These are phyloP conservation scores for Osedax frankpressi DNA, from an alignment of 2,888 invertebrate genomes.

Conservation along the genomic window DNA sequence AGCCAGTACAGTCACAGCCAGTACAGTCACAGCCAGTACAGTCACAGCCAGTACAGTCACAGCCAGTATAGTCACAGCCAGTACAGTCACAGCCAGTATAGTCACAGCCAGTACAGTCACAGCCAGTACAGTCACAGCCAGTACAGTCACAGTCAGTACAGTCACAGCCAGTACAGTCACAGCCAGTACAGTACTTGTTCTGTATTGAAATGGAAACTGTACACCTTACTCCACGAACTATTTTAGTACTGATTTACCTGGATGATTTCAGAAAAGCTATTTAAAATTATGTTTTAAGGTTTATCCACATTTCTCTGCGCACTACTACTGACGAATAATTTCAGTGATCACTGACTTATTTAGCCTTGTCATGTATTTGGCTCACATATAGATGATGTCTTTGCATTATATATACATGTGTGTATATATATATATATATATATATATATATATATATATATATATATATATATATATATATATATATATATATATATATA, in stretches of 20 bases:
- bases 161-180: background rate
- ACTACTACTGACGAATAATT: too few species aligned
- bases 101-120: background rate
- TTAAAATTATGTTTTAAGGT: too few species aligned
- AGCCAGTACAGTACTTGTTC: background rate
- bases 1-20: too few species aligned
- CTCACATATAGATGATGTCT: background rate
- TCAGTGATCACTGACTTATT: background rate
- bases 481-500: too few species aligned
- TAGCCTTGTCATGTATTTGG: background rate
- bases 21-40: too few species aligned
- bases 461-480: too few species aligned
- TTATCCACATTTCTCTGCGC: too few species aligned
- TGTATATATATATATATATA: too few species aligned
- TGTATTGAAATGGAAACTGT: background rate
- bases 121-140: background rate
- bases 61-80: too few species aligned
- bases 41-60: too few species aligned
- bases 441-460: too few species aligned
- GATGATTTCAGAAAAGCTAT: conserved; percentile 1
- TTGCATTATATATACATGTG: background rate
- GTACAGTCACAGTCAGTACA: background rate
- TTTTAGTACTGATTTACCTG: background rate
- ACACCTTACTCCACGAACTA: background rate
- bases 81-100: too few species aligned